phyloP scores from a whole-genome alignment of 2,888 invertebrate genomes.

The Branchipolynoe longqiensis region DNA sequence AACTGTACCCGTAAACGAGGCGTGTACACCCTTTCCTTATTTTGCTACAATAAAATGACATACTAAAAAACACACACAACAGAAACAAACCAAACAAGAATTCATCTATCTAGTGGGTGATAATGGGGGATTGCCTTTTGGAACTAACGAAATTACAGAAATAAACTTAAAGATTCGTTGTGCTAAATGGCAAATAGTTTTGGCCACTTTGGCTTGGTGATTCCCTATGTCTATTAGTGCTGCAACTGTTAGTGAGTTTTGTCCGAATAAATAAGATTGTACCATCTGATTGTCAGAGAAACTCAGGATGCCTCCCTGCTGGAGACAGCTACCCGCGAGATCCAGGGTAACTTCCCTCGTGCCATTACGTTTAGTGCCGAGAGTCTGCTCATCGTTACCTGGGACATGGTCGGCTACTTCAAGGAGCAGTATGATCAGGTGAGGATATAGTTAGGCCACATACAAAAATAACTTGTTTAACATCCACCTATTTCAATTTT shows the following conservation, averaged over 20 bases:
- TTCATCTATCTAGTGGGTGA: too few species aligned
- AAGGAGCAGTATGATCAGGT: constrained; percentile 86
- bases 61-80: too few species aligned
- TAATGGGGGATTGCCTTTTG: too few species aligned
- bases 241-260: neutral
- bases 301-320: constrained; percentile 79
- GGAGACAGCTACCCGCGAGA: constrained; percentile 85
- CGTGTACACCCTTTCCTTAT: too few species aligned
- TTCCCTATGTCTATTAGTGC: neutral
- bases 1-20: too few species aligned
- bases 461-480: neutral
- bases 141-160: too few species aligned
- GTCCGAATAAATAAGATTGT: neutral
- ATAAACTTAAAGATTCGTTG: too few species aligned
- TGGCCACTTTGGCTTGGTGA: too few species aligned
- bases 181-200: too few species aligned
- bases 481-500: neutral
- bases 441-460: constrained; percentile 63
- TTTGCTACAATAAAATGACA: too few species aligned
- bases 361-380: constrained; percentile 88
- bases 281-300: constrained; percentile 70
- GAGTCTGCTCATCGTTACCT: constrained; percentile 92
- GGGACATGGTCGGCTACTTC: constrained; percentile 93
- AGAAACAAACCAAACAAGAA: too few species aligned
- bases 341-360: constrained; percentile 89